phyloP scores from a whole-genome alignment of 2,113 vertebrate genomes.

The Platichthys flesus region DNA sequence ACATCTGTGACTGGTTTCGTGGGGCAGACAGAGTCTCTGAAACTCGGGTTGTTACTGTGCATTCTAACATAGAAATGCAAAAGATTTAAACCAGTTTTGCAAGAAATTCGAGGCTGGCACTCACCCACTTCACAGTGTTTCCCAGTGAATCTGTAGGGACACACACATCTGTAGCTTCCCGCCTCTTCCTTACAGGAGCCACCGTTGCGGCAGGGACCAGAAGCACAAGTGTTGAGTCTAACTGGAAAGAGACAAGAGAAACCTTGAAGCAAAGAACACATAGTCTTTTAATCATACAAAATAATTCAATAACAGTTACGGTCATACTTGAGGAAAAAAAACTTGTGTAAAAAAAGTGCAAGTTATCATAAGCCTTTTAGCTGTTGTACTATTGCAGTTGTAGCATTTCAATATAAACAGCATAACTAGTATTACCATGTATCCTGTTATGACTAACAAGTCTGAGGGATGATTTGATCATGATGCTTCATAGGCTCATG shows the following conservation, averaged over 20 bases:
- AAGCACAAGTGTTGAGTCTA: constrained; percentile 90
- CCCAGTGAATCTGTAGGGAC: constrained; percentile 95
- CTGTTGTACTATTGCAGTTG: too few relatives aligned
- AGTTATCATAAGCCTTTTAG: constrained; percentile 60
- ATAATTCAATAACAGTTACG: constrained; percentile 48
- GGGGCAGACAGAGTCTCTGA: too few relatives aligned
- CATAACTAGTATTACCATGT: constrained; percentile 28
- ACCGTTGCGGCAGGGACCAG: constrained; percentile 91
- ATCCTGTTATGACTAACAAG: constrained; percentile 40
- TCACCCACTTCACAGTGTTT: constrained; percentile 97
- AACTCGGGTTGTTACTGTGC: too few relatives aligned
- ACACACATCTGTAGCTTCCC: constrained; percentile 90
- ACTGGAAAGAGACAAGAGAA: constrained; percentile 82
- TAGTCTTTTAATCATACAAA: constrained; percentile 42
- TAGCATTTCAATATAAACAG: too few relatives aligned
- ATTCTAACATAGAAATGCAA: too few relatives aligned
- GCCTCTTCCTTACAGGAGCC: constrained; percentile 91
- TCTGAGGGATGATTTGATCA: constrained; percentile 22
- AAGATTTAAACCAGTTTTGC: not conserved
- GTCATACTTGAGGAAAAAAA: constrained; percentile 50
- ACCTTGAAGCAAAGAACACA: constrained; percentile 49
- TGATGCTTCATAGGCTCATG: not conserved
- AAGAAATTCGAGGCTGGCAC: constrained; percentile 35
- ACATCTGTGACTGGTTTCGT: too few relatives aligned
- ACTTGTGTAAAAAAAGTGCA: constrained; percentile 2